phyloP scores from a whole-genome alignment of 2,797 vertebrate species.

The Neoniphon sammara region DNA sequence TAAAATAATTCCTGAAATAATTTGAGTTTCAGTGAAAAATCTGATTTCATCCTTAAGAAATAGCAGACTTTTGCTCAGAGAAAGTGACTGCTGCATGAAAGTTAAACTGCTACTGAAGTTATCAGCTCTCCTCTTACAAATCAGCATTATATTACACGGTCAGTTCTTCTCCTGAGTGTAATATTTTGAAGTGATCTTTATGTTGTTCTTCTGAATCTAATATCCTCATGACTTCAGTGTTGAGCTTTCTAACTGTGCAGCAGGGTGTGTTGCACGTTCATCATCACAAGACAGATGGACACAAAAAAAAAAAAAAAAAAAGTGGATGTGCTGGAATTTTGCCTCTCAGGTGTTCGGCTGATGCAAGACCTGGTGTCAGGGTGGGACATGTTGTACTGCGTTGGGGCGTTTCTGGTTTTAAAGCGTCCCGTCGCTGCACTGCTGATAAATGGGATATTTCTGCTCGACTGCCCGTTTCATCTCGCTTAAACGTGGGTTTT shows the following conservation, averaged over 20 bases:
- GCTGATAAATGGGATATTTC: not conserved
- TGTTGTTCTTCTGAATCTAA: no score
- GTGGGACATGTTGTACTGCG: constrained; percentile 11
- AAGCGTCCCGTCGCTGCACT: no score
- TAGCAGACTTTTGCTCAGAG: no score
- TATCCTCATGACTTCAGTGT: no score
- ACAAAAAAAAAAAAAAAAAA: no score
- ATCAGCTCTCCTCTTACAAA: no score
- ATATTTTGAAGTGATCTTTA: no score
- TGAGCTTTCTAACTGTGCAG: not conserved
- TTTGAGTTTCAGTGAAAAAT: not conserved
- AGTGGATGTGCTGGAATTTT: constrained; percentile 11
- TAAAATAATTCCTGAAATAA: not conserved
- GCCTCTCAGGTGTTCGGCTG: constrained; percentile 40
- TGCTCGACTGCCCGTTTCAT: not conserved
- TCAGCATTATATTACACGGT: no score
- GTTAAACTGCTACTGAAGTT: no score
- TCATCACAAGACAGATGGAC: not conserved
- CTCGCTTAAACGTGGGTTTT: not conserved
- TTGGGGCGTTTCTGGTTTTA: not conserved
- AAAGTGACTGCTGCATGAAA: no score
- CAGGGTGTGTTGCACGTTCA: constrained; percentile 8
- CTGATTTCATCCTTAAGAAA: no score
- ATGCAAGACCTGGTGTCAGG: constrained; percentile 65
- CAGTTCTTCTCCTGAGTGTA: no score